A percentile compares a stretch with the other conserved stretches of the same genome.
phyloP scores from a whole-genome alignment of 1,140 invertebrate species.

The Solenopsis fugax region DNA sequence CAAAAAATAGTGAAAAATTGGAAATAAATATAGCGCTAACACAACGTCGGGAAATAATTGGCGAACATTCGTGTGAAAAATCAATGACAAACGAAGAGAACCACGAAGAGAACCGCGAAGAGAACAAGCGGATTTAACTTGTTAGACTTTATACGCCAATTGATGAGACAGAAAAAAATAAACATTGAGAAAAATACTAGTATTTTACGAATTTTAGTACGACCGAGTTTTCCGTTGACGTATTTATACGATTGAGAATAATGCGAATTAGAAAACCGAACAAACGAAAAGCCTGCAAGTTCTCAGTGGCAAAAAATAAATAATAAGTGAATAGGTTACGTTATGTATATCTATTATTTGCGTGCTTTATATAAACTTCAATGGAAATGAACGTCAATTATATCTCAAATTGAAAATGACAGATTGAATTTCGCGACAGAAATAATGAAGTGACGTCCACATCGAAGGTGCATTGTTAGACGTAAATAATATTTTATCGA shows the following conservation, averaged over 20 bases:
- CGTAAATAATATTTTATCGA: slow-evolving; percentile 30
- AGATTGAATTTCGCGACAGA: not conserved
- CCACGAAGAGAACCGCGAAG: not conserved
- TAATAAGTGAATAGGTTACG: not conserved
- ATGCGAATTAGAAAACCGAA: slow-evolving; percentile 42
- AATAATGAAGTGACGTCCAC: slow-evolving; percentile 18
- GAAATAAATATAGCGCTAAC: not conserved
- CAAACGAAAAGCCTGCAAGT: not conserved
- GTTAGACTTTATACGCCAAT: slow-evolving; percentile 32
- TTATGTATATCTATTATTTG: slow-evolving; percentile 2
- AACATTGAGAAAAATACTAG: slow-evolving; percentile 19
- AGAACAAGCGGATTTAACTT: slow-evolving; percentile 23
- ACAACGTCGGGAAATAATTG: slow-evolving; percentile 26
- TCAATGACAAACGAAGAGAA: slow-evolving; percentile 4
- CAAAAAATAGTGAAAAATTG: not conserved
- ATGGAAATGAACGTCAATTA: slow-evolving; percentile 41
- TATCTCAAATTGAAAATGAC: slow-evolving; percentile 30
- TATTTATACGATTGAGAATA: slow-evolving; percentile 27
- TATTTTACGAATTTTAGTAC: slow-evolving; percentile 4
- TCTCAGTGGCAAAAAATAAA: slow-evolving; percentile 15
- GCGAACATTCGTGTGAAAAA: slow-evolving; percentile 33
- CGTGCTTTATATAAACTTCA: not conserved
- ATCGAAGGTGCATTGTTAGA: slow-evolving; percentile 30
- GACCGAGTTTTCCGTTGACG: not conserved
- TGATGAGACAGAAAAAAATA: slow-evolving; percentile 32